Conservation (phyloP, 2,888 invertebrate species). For the Mythimna lalbum region DNA sequence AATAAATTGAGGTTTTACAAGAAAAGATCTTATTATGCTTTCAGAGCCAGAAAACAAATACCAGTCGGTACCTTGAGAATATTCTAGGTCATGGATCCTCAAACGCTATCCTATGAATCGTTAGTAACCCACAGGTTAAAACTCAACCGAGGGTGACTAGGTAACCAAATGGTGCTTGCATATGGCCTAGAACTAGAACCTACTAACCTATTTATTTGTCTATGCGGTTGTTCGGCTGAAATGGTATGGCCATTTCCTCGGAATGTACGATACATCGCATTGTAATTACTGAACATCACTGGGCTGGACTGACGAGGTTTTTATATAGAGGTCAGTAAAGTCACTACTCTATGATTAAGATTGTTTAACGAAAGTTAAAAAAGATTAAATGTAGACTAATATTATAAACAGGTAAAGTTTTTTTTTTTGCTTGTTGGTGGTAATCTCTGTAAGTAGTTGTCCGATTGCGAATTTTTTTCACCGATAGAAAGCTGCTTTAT, state of each 20-base stretch:
- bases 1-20: no score
- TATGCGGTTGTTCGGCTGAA: constrained; percentile 31
- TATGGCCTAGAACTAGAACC: constrained; percentile 25
- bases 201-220: constrained; percentile 54
- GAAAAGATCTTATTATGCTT: no score
- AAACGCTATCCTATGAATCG: constrained; percentile 9
- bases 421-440: no score
- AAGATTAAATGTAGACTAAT: neutral
- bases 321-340: constrained; percentile 7
- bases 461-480: no score
- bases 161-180: constrained; percentile 49
- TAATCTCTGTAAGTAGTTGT: no score
- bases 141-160: constrained; percentile 47
- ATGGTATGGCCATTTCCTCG: constrained; percentile 28
- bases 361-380: neutral
- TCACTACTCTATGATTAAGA: neutral
- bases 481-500: no score
- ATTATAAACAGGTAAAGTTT: no score
- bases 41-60: no score
- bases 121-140: constrained; percentile 21
- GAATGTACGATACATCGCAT: constrained; percentile 42
- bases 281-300: constrained; percentile 41
- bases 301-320: neutral
- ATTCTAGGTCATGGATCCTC: neutral
- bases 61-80: neutral